phyloP scores from a whole-genome alignment of 2,888 invertebrate genomes.

The Cataglyphis cursor region DNA sequence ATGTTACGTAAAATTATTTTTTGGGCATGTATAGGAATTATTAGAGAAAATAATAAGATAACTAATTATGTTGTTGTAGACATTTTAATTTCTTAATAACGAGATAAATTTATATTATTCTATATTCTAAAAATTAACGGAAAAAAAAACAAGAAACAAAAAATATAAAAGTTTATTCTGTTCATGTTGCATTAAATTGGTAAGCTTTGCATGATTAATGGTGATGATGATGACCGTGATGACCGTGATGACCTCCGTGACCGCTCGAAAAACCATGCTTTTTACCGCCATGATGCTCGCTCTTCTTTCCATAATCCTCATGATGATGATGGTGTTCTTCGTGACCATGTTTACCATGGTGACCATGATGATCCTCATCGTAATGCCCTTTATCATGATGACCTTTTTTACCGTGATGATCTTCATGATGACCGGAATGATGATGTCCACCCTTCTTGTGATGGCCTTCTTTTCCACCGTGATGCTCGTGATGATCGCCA shows the following conservation, averaged over 20 bases:
- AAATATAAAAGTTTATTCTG: slow-evolving; percentile 57
- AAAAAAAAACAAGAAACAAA: slow-evolving; percentile 55
- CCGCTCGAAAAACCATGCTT: slow-evolving; percentile 83
- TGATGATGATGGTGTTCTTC: slow-evolving; percentile 89
- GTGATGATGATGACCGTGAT: slow-evolving; percentile 50
- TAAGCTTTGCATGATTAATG: slow-evolving; percentile 43
- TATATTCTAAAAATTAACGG: slow-evolving; percentile 71
- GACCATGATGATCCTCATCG: slow-evolving; percentile 90
- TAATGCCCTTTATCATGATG: slow-evolving; percentile 90
- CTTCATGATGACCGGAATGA: slow-evolving; percentile 89
- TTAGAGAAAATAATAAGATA: slow-evolving; percentile 68
- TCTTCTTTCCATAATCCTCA: slow-evolving; percentile 89
- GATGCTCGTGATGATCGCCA: slow-evolving; percentile 90
- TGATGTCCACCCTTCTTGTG: slow-evolving; percentile 90
- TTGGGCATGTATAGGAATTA: background rate
- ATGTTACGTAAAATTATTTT: background rate
- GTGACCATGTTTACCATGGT: slow-evolving; percentile 89
- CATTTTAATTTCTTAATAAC: slow-evolving; percentile 63
- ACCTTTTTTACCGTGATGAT: slow-evolving; percentile 90
- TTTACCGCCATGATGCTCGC: slow-evolving; percentile 88
- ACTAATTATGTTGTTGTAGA: slow-evolving; percentile 13
- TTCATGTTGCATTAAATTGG: slow-evolving; percentile 40
- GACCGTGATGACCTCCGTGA: slow-evolving; percentile 28
- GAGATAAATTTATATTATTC: slow-evolving; percentile 29
- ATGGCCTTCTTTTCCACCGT: slow-evolving; percentile 89